Conservation (phyloP, 64 coral and sea anemone genomes). For the Hydrozoanthus tunicans region DNA sequence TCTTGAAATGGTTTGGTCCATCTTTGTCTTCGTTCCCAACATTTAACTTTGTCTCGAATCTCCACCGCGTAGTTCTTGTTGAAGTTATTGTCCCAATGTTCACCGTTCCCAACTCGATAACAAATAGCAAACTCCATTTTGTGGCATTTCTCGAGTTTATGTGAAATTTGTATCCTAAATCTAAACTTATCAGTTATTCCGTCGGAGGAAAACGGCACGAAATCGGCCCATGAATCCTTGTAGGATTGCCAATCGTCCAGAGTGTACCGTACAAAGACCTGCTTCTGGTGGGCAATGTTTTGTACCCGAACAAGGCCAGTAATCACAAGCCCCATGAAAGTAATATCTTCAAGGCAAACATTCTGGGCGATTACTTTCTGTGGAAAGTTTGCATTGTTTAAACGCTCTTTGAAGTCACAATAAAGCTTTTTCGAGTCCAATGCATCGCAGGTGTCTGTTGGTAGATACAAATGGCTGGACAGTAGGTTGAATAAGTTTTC, state of each 20-base stretch:
- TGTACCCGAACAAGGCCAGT: slow-evolving; percentile 54
- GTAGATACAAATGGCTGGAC: background rate
- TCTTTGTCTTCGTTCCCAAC: background rate
- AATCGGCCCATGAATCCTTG: slow-evolving; percentile 36
- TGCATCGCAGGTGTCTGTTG: background rate
- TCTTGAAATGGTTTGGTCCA: slow-evolving; percentile 3
- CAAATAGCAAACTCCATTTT: slow-evolving; percentile 54
- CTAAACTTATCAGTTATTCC: slow-evolving; percentile 65
- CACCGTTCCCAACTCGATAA: slow-evolving; percentile 14
- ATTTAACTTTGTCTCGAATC: background rate
- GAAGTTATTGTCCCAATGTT: slow-evolving; percentile 68
- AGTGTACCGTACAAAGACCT: slow-evolving; percentile 70
- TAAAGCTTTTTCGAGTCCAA: background rate
- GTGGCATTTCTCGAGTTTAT: background rate
- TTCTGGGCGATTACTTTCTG: slow-evolving; percentile 28
- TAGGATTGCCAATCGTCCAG: slow-evolving; percentile 52
- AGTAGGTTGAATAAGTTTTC: slow-evolving; percentile 15
- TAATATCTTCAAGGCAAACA: slow-evolving; percentile 60
- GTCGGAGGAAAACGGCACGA: slow-evolving; percentile 26
- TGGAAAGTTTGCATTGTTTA: slow-evolving; percentile 6
- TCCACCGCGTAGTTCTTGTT: slow-evolving; percentile 37
- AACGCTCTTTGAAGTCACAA: slow-evolving; percentile 13
- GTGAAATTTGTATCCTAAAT: slow-evolving; percentile 43
- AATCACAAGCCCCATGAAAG: slow-evolving; percentile 5
- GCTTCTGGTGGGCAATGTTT: slow-evolving; percentile 58